These are phyloP conservation scores for Drosophila robusta DNA, from an alignment of 2,888 invertebrate species.

Conservation along the genomic window DNA sequence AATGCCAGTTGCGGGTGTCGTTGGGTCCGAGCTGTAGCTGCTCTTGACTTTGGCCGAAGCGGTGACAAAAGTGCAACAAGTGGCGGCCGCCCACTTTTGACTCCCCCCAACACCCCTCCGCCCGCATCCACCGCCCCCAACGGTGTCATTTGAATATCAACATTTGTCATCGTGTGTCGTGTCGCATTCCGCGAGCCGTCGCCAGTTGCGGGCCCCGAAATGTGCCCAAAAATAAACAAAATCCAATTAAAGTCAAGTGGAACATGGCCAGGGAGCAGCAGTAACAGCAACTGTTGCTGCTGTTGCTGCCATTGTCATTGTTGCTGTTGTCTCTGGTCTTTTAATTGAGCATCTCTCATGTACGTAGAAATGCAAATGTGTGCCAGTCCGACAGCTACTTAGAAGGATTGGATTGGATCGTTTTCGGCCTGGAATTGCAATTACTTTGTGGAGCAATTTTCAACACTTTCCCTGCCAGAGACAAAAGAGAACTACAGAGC, in stretches of 20 bases:
- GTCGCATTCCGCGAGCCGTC: slow-evolving; percentile 70
- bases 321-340: slow-evolving; percentile 41
- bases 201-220: slow-evolving; percentile 57
- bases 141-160: slow-evolving; percentile 79
- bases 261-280: slow-evolving; percentile 48
- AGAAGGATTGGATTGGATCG: slow-evolving; percentile 52
- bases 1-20: slow-evolving; percentile 71
- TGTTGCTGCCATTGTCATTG: slow-evolving; percentile 28
- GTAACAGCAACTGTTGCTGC: slow-evolving; percentile 5
- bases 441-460: slow-evolving; percentile 66
- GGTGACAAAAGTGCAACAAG: slow-evolving; percentile 62
- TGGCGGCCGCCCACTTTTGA: slow-evolving; percentile 31
- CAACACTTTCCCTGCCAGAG: slow-evolving; percentile 70
- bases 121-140: slow-evolving; percentile 56
- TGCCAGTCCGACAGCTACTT: slow-evolving; percentile 56
- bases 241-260: slow-evolving; percentile 78
- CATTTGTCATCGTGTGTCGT: slow-evolving; percentile 81
- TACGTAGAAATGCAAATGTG: slow-evolving; percentile 63
- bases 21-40: slow-evolving; percentile 19
- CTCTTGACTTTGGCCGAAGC: slow-evolving; percentile 29
- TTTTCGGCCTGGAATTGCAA: slow-evolving; percentile 45
- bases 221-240: slow-evolving; percentile 77
- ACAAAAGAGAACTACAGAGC: slow-evolving; percentile 8
- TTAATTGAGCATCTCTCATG: slow-evolving; percentile 71
- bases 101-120: slow-evolving; percentile 5